Evolutionary conservation across 2,113 vertebrate genomes (phyloP), one percentile per base, ranked within the genome.

Genomic region (Dermatemys mawii): DNA sequence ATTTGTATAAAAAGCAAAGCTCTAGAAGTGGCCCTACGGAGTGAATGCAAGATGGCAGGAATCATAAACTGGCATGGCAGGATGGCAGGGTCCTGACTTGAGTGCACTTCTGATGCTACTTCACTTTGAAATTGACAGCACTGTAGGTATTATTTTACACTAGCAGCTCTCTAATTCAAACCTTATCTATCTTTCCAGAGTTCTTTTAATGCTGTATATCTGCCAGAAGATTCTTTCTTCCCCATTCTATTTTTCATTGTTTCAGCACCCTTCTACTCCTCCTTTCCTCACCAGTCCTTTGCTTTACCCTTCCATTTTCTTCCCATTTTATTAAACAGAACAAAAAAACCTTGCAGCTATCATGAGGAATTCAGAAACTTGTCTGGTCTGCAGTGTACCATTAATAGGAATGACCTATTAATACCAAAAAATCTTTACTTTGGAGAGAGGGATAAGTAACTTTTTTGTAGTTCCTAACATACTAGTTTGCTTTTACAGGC

Each of bases 401-500:
- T 50, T n/a, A n/a, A n/a, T n/a, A n/a, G n/a, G 88, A 57, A 5
- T 84, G 81, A 44, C 41, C 44, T 92, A 41, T 41, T 70, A 75
- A 80, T 75, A 89, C 83, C 80, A 83, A 84, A 70, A n/a, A 81
- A 2, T 19, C 22, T 83, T 87, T 49, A 82, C 83, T 57, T 83
- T 93, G 27, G 17, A 80, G 57, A 8, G 70, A 41, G 29, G 93
- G 10, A 87, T 93, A 94, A 96, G 81, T 94, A 92, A 87, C 75
- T 92, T 90, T n/a, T 29, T 78, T 96, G 78, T 97, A 73, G 81
- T 90, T n/a, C 46, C 38, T n/a, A 73, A 85, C 78, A 32, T 93
- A 57, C 1, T 94, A 83, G 35, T 76, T 92, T 94, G 78, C 60
- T 84, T 50, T 95, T 73, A 75, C 4, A 87, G 17, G 0, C 67